Evolutionary conservation across 2,888 invertebrate species (phyloP), one percentile per base, ranked within the genome.

Genomic region (Plagodis pulveraria): DNA sequence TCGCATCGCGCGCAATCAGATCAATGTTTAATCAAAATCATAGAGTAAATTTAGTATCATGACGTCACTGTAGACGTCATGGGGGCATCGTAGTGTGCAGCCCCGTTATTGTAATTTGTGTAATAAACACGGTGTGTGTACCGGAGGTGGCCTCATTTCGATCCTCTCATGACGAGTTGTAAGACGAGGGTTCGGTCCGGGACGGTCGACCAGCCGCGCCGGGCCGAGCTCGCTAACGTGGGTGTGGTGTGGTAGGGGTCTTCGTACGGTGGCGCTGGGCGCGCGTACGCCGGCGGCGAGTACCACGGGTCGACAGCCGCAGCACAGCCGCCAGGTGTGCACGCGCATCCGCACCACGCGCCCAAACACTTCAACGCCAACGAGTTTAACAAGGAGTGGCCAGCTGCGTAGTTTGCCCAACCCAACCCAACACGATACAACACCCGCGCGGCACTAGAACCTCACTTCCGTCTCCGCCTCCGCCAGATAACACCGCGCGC

Each of bases 371-470:
- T 91, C 91, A 81, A 71, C 81, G 80, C 86, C 83, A 87, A 83
- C 86, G 93, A 93, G 84, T 92, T 92, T 87, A 88, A 82, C 91
- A 93, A 93, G 92, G 93, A 93, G 89, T 93, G 93, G 93, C 91
- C 92, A 73, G 89, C 92, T 88, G 92, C 93, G 73, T 93, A 93
- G 77, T 62, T 62, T 32, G 55, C 40, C 62, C 50, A 53, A 42
- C 51, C 51, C 50, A 56, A 8, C 22, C 48, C 33, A 49, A 7
- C 56, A 48, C 33, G 61, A 32, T 43, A 5, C 58, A 58, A 10
- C 62, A 38, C 65, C 47, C 59, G 42, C 62, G 40, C 38, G 40
- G 9, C 22, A n/a, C 9, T 40, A 40, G 38, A 35, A 5, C 35
- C 35, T 35, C 35, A 7, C 35, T 35, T 7, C 6, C 35, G 7